Percentiles rank a stretch among this genome's conserved stretches.
Evolutionary conservation across 2,797 vertebrate genomes (phyloP).

Genomic region (Heterohyrax brucei): DNA sequence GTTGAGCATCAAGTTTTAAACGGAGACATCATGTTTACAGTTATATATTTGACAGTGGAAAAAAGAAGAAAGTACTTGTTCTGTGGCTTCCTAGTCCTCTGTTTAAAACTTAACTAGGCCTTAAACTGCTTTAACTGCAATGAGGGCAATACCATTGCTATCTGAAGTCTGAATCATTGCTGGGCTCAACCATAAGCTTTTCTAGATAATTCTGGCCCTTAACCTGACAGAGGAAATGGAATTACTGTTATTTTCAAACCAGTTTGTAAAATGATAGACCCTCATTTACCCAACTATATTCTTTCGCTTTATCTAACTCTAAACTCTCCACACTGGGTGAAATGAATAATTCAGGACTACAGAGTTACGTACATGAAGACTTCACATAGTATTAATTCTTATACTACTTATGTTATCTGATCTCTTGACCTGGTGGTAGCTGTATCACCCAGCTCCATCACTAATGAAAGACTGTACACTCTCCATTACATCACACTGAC

Average conservation of each 20-base stretch:
- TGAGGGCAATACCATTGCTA: neutral
- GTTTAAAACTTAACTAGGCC: neutral
- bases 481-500: neutral
- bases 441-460: neutral
- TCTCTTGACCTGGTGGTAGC: neutral
- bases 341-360: neutral
- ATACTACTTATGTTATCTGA: neutral
- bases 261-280: neutral
- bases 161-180: neutral
- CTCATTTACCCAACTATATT: neutral
- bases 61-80: conserved; percentile 6
- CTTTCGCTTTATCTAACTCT: neutral
- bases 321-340: neutral
- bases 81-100: neutral
- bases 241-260: neutral
- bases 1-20: neutral
- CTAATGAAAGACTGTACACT: neutral
- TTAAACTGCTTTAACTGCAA: neutral
- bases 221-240: neutral
- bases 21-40: neutral
- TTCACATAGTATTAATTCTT: neutral
- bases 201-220: neutral
- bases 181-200: neutral
- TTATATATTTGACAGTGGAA: neutral
- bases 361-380: neutral